These are phyloP conservation scores for Epizoanthus rinbou DNA, from an alignment of 92 coral and sea anemone genomes.

Conservation along the genomic window DNA sequence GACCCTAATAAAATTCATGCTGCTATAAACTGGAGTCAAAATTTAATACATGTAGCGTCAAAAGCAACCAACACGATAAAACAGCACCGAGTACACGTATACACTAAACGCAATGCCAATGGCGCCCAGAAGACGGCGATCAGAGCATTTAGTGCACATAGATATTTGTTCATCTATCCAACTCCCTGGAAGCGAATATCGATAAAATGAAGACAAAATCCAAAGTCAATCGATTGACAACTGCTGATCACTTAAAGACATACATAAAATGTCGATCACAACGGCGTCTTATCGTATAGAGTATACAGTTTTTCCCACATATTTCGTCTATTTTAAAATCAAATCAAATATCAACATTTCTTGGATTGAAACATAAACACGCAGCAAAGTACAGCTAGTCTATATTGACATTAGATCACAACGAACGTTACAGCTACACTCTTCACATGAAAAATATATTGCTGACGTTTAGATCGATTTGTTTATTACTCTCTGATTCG, in stretches of 20 bases:
- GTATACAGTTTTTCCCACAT: background rate
- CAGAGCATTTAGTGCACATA: background rate
- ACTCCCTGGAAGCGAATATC: background rate
- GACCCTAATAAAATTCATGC: background rate
- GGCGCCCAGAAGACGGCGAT: background rate
- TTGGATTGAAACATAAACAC: constrained; percentile 5
- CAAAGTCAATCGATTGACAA: too few relatives aligned
- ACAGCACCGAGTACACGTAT: background rate
- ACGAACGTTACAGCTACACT: background rate
- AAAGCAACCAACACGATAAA: background rate
- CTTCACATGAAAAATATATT: background rate
- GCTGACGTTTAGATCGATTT: background rate
- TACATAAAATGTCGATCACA: background rate
- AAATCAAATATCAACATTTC: background rate
- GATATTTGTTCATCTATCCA: background rate
- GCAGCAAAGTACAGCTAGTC: background rate
- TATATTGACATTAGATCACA: constrained; percentile 2
- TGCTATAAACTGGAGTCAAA: background rate
- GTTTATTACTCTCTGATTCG: background rate
- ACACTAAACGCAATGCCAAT: background rate
- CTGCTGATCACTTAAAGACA: too few relatives aligned
- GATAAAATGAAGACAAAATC: too few relatives aligned
- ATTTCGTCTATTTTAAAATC: background rate
- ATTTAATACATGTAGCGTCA: too few relatives aligned
- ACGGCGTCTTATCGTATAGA: too few relatives aligned